phyloP scores from a whole-genome alignment of 2,113 vertebrate genomes.

The Anarhynchus alexandrinus region DNA sequence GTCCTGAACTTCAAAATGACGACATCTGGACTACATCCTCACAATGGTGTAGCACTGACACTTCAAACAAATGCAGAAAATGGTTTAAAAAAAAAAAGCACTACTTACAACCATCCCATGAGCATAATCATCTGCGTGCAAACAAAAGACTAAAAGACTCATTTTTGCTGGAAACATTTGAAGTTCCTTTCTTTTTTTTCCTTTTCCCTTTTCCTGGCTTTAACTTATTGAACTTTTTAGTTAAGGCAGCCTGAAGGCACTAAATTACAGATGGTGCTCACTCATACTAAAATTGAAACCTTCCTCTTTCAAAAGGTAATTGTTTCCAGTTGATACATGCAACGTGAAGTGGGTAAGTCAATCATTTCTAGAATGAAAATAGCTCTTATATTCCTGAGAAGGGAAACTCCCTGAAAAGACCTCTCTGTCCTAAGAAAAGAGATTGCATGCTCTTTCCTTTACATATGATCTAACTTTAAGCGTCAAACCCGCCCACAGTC shows the following conservation, averaged over 20 bases:
- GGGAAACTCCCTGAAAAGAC: not conserved
- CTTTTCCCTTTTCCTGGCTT: not conserved
- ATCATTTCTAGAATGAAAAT: slow-evolving; percentile 13
- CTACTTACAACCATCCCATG: not conserved
- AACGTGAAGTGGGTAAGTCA: not conserved
- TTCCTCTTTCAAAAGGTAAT: slow-evolving; percentile 62
- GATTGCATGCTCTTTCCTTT: not conserved
- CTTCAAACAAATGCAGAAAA: slow-evolving; percentile 43
- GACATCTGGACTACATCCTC: slow-evolving; percentile 40
- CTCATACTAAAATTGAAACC: slow-evolving; percentile 51
- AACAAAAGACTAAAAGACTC: not conserved
- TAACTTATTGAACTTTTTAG: slow-evolving; percentile 45
- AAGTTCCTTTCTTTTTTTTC: not conserved
- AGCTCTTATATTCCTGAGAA: not conserved
- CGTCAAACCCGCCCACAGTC: not conserved
- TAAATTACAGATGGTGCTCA: slow-evolving; percentile 50
- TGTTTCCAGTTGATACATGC: slow-evolving; percentile 46
- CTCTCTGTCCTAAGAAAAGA: not conserved
- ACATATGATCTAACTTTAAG: not conserved
- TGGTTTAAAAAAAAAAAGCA: not conserved
- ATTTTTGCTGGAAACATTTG: slow-evolving; percentile 30
- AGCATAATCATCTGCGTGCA: not conserved
- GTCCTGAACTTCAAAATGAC: not conserved
- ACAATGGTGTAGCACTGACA: not conserved
- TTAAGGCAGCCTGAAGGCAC: slow-evolving; percentile 35